Evolutionary conservation across 2,113 vertebrate species (phyloP).

Genomic region (Mobula hypostoma): DNA sequence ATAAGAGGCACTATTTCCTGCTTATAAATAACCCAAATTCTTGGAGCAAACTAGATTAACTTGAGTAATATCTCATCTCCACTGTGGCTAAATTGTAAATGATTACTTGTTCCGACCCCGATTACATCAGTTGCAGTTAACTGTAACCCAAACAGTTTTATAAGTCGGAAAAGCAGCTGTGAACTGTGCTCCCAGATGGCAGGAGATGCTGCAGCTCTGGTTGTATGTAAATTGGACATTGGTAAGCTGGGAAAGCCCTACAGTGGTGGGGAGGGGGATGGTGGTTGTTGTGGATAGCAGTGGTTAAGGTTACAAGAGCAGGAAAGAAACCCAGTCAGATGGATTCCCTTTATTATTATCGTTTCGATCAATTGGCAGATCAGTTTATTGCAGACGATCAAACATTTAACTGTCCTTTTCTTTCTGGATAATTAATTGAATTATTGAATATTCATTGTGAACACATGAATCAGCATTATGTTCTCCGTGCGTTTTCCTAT

Average conservation of each 20-base stretch:
- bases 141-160: too few species aligned
- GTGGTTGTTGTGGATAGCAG: too few species aligned
- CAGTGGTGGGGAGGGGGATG: too few species aligned
- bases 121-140: too few species aligned
- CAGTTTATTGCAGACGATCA: not conserved
- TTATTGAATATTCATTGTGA: not conserved
- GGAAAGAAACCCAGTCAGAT: too few species aligned
- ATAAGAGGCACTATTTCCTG: not conserved
- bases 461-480: not conserved
- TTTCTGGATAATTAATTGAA: not conserved
- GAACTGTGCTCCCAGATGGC: too few species aligned
- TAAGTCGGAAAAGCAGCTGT: too few species aligned
- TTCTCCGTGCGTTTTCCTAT: not conserved
- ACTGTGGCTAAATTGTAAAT: not conserved
- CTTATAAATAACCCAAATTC: not conserved
- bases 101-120: too few species aligned
- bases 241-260: too few species aligned
- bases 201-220: too few species aligned
- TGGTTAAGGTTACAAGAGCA: too few species aligned
- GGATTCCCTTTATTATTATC: not conserved
- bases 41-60: not conserved
- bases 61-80: not conserved
- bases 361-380: not conserved
- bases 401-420: not conserved
- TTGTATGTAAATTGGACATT: too few species aligned